These are phyloP conservation scores for Pterostichus madidus DNA, from an alignment of 2,888 invertebrate species.

Conservation along the genomic window DNA sequence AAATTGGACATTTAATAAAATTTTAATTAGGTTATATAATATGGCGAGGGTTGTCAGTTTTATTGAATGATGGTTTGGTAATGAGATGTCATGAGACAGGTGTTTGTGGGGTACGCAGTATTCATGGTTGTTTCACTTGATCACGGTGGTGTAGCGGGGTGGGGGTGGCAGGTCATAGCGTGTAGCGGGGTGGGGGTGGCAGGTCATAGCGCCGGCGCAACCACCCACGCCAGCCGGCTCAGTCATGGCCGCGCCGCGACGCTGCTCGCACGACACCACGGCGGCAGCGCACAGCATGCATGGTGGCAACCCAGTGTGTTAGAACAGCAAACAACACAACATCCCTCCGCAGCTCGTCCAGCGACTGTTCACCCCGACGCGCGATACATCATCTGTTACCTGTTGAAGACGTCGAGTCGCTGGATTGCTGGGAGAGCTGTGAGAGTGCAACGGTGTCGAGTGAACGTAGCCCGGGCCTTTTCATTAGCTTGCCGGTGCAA, in stretches of 20 bases:
- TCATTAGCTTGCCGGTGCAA: constrained; percentile 32
- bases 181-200: constrained; percentile 73
- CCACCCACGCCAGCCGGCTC: constrained; percentile 76
- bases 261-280: constrained; percentile 80
- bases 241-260: constrained; percentile 80
- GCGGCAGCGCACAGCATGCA: constrained; percentile 26
- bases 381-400: constrained; percentile 13
- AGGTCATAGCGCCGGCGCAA: constrained; percentile 80
- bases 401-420: constrained; percentile 10
- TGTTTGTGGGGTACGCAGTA: constrained; percentile 42
- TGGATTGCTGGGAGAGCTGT: neutral
- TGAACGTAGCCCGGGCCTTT: neutral
- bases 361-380: too few relatives aligned
- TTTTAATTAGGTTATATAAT: neutral
- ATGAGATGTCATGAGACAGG: constrained; percentile 49
- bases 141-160: neutral
- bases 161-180: neutral
- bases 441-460: constrained; percentile 27
- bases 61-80: constrained; percentile 22
- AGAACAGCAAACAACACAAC: too few relatives aligned
- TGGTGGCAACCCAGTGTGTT: constrained; percentile 22
- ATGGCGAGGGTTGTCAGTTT: neutral
- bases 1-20: constrained; percentile 10
- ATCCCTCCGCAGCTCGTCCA: neutral
- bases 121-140: constrained; percentile 50